Conservation (phyloP, 2,113 vertebrate species). For the Lampris megalopsis region DNA sequence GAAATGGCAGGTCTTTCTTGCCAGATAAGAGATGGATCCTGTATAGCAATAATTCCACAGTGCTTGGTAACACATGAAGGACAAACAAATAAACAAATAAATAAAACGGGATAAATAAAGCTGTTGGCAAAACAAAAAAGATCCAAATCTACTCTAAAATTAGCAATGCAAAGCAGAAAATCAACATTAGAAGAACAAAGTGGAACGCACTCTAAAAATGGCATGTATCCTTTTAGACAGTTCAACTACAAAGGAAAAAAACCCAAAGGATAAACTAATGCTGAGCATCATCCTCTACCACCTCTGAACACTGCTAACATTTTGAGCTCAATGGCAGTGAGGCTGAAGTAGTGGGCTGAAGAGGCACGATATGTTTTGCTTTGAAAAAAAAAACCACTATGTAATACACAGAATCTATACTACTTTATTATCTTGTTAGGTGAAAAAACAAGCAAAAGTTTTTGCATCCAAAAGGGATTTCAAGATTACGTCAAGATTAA, state of each 20-base stretch:
- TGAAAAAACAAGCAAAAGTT: not conserved
- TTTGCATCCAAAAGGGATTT: not conserved
- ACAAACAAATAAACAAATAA: not conserved
- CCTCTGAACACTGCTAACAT: not conserved
- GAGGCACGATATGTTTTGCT: not conserved
- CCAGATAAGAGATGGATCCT: not conserved
- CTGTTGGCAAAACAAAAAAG: slow-evolving; percentile 1
- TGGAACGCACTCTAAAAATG: not conserved
- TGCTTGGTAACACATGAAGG: not conserved
- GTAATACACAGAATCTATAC: not conserved
- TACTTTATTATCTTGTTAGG: not conserved
- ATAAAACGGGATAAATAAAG: not conserved
- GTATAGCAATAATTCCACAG: not conserved
- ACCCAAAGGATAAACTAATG: not conserved
- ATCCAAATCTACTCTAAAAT: slow-evolving; percentile 1
- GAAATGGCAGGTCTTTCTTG: not conserved
- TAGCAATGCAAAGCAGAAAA: slow-evolving; percentile 2
- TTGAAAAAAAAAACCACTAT: not conserved
- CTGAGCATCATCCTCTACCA: not conserved
- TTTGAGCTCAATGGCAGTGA: not conserved
- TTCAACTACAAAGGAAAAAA: not conserved
- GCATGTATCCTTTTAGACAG: not conserved
- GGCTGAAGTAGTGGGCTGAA: not conserved
- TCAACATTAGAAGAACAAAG: not conserved
- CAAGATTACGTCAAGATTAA: not conserved